Base-by-base conservation (phyloP, 1,140 invertebrate species). In the Eufriesea mexicana region DNA sequence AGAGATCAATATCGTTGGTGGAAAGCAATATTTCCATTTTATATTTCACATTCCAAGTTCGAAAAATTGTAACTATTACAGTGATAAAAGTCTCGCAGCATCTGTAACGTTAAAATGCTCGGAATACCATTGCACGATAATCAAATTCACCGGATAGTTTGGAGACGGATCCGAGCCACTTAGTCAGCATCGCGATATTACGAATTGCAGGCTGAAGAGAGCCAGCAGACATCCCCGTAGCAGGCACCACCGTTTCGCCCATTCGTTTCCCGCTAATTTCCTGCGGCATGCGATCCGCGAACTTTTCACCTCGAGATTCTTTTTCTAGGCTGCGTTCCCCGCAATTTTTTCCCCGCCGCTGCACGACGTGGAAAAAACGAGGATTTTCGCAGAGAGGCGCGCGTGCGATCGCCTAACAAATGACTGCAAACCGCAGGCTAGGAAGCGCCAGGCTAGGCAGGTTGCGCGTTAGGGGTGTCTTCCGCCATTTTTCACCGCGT, bases 401-500 rank as follows among this genome's bases (percentile, higher is more conserved):
- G 14, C 9, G 55, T 57, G 77, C 77, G 82, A 87, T 88, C 64
- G 79, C 51, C 78, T 87, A 86, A 88, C 78, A 85, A 87, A 87
- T 87, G 83, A 85, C 74, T 23, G 25, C 45, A 49, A 66, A 66
- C 86, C 81, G 81, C 86, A 77, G 76, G 70, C 75, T 47, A 20
- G 70, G 47, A 35, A 55, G 67, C 18, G 45, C n/a, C n/a, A n/a
- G n/a, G n/a, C n/a, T n/a, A n/a, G n/a, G n/a, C n/a, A 73, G 80
- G 79, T 59, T 78, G 51, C 70, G 57, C 86, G 76, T 80, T 61
- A 75, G 64, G 59, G 54, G 72, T 49, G 70, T 25, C 10, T 75
- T 55, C 45, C 54, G 12, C 18, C 2, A 64, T 59, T 51, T 76
- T 70, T 72, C 42, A 18, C 28, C 55, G 79, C 54, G 64, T 84